Conservation (phyloP, 2,113 vertebrate species). For the Pongo abelii region DNA sequence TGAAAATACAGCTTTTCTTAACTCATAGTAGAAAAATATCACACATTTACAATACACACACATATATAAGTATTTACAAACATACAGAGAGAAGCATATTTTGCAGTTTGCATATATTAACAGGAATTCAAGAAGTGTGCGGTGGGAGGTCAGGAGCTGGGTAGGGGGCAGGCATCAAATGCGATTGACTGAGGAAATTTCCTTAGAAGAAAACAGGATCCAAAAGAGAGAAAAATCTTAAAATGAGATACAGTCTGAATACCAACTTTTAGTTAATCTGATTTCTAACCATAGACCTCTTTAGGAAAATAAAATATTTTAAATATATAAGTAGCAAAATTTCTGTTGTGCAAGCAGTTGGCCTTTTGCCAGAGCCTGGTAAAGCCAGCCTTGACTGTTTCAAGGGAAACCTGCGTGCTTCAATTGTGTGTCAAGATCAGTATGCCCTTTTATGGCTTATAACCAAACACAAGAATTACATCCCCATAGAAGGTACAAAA, state of each 20-base stretch:
- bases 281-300: not conserved
- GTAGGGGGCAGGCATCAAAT: too few relatives aligned
- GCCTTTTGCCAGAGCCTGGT: not conserved
- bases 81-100: not conserved
- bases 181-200: not conserved
- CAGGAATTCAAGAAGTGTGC: not conserved
- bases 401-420: not conserved
- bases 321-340: not conserved
- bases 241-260: not conserved
- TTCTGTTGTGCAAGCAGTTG: not conserved
- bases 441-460: not conserved
- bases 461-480: not conserved
- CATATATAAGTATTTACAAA: not conserved
- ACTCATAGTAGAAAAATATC: not conserved
- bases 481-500: not conserved
- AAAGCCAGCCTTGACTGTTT: not conserved
- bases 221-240: not conserved
- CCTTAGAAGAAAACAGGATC: not conserved
- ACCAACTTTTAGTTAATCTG: too few relatives aligned
- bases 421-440: not conserved
- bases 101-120: not conserved
- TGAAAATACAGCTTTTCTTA: not conserved
- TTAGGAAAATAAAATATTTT: not conserved
- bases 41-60: not conserved
- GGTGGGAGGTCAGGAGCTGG: too few relatives aligned